These are phyloP conservation scores for Drosophila orena DNA, from an alignment of 1,140 invertebrate genomes.

Conservation along the genomic window DNA sequence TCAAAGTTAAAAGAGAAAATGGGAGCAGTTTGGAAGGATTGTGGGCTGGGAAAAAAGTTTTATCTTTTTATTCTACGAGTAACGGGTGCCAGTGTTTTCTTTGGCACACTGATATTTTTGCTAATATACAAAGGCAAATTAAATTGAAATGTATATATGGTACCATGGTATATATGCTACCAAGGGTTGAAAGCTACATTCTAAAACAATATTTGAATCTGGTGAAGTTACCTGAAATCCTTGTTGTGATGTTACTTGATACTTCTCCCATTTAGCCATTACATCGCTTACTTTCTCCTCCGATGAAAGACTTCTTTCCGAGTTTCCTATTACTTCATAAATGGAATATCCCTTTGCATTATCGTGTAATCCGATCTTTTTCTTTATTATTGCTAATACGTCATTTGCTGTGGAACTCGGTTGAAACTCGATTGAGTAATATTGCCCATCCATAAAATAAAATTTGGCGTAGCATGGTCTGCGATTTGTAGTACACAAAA, in stretches of 20 bases:
- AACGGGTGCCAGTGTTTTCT: too few species aligned
- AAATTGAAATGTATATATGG: too few species aligned
- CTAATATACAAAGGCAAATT: too few species aligned
- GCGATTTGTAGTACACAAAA: constrained; percentile 95
- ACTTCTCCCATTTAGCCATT: constrained; percentile 97
- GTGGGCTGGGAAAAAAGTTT: too few species aligned
- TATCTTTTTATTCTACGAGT: too few species aligned
- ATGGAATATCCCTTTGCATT: constrained; percentile 89
- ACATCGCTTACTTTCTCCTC: constrained; percentile 97
- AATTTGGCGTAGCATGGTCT: constrained; percentile 96
- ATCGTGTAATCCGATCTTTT: constrained; percentile 95
- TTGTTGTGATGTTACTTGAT: constrained; percentile 88
- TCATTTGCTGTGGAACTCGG: constrained; percentile 96
- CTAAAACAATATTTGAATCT: too few species aligned
- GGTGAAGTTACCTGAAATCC: constrained; percentile 69
- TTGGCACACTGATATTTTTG: too few species aligned
- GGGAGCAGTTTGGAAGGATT: too few species aligned
- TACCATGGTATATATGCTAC: too few species aligned
- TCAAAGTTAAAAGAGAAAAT: too few species aligned
- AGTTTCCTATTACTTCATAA: constrained; percentile 88
- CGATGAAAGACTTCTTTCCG: constrained; percentile 92
- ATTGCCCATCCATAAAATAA: constrained; percentile 97
- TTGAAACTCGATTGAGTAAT: constrained; percentile 97
- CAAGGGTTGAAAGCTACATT: too few species aligned
- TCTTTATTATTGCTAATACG: constrained; percentile 94